Evolutionary conservation across 1,140 invertebrate species (phyloP).

Genomic region (Hycleus cichorii): DNA sequence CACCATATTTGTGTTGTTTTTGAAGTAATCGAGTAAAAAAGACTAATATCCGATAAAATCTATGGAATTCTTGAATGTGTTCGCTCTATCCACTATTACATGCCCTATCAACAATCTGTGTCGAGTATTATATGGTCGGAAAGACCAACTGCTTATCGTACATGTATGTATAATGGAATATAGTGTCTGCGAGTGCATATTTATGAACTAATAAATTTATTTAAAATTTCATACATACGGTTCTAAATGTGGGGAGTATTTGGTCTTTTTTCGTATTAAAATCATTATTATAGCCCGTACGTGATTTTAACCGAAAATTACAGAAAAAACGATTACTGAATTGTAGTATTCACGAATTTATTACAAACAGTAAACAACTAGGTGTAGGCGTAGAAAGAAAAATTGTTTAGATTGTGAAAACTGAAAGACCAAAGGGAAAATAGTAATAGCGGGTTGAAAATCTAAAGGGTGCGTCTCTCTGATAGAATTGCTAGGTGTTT

Average conservation of each 20-base stretch:
- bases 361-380: too few species aligned
- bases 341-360: too few species aligned
- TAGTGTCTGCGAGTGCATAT: slow-evolving; percentile 17
- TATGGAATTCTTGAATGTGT: slow-evolving; percentile 10
- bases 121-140: slow-evolving; percentile 4
- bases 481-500: neutral
- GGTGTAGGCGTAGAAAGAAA: too few species aligned
- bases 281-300: neutral
- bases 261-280: too few species aligned
- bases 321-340: too few species aligned
- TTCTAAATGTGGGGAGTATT: neutral
- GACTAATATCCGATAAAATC: slow-evolving; percentile 9
- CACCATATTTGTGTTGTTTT: too few species aligned
- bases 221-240: neutral
- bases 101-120: slow-evolving; percentile 19
- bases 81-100: slow-evolving; percentile 13
- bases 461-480: too few species aligned
- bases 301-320: too few species aligned
- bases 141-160: slow-evolving; percentile 8
- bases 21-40: too few species aligned
- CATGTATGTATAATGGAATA: slow-evolving; percentile 4
- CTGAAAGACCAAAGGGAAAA: too few species aligned
- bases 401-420: too few species aligned
- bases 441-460: too few species aligned
- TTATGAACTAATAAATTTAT: slow-evolving; percentile 11